Evolutionary conservation across 1,140 invertebrate genomes (phyloP).

Genomic region (Holcopasites calliopsidis): DNA sequence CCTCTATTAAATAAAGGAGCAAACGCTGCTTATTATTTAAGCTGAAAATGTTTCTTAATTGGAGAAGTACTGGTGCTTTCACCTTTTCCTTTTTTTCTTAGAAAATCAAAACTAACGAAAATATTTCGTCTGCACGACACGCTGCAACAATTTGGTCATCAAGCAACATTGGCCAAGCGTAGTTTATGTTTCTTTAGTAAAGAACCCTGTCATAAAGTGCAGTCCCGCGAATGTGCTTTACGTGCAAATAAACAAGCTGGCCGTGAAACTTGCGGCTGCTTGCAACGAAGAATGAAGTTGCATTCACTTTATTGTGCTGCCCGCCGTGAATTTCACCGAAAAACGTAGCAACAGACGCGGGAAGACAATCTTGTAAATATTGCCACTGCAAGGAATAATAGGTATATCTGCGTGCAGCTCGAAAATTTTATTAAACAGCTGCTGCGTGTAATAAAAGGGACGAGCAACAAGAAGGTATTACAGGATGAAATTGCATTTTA

Average conservation of each 20-base stretch:
- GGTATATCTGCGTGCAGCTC: not conserved
- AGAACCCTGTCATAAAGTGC: not conserved
- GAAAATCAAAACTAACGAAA: not conserved
- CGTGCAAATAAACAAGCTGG: conserved; percentile 5
- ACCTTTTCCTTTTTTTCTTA: not conserved
- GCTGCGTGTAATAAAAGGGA: not conserved
- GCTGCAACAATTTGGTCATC: not conserved
- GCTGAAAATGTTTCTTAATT: too few species aligned
- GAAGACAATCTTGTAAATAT: not conserved
- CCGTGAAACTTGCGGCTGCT: not conserved
- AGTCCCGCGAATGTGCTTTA: not conserved
- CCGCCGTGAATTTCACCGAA: not conserved
- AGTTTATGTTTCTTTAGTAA: not conserved
- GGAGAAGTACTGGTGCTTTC: too few species aligned
- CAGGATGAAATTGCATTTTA: not conserved
- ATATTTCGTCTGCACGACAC: not conserved
- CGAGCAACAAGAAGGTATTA: not conserved
- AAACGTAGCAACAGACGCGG: not conserved
- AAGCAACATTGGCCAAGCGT: not conserved
- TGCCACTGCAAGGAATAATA: not conserved
- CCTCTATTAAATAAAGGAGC: too few species aligned
- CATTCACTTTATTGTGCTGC: not conserved
- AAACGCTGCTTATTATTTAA: too few species aligned
- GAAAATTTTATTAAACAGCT: not conserved
- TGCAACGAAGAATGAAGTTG: not conserved